Evolutionary conservation across 2,113 vertebrate genomes (phyloP).

Genomic region (Psittacula cyanocephala): DNA sequence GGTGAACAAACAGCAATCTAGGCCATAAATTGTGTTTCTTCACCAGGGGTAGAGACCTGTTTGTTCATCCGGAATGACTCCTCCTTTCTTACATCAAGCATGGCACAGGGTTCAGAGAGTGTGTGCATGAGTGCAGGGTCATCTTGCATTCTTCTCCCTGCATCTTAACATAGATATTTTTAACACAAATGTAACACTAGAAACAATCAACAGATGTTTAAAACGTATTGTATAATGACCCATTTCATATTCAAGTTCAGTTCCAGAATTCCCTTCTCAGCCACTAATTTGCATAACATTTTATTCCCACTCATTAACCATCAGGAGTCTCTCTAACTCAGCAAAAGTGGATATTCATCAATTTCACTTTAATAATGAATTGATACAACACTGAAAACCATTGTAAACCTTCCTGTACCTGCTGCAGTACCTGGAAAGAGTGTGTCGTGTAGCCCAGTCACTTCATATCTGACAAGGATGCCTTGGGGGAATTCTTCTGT

Average conservation of each 20-base stretch:
- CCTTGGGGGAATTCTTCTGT: conserved; percentile 34
- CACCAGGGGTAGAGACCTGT: not conserved
- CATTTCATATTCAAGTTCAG: conserved; percentile 51
- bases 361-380: conserved; percentile 43
- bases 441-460: not conserved
- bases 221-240: not conserved
- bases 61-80: not conserved
- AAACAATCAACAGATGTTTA: conserved; percentile 44
- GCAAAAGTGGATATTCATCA: conserved; percentile 52
- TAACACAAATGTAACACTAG: not conserved
- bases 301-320: conserved; percentile 31
- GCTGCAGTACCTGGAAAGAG: conserved; percentile 8
- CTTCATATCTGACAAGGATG: conserved; percentile 18
- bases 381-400: not conserved
- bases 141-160: not conserved
- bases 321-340: conserved; percentile 42
- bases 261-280: conserved; percentile 38
- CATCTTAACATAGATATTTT: not conserved
- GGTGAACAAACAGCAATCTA: not conserved
- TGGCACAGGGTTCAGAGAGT: not conserved
- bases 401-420: conserved; percentile 4
- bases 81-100: not conserved
- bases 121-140: rapidly evolving
- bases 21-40: not conserved
- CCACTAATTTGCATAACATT: not conserved